Base-by-base conservation (phyloP, 1,140 invertebrate genomes). In the Drosophila rufa region DNA sequence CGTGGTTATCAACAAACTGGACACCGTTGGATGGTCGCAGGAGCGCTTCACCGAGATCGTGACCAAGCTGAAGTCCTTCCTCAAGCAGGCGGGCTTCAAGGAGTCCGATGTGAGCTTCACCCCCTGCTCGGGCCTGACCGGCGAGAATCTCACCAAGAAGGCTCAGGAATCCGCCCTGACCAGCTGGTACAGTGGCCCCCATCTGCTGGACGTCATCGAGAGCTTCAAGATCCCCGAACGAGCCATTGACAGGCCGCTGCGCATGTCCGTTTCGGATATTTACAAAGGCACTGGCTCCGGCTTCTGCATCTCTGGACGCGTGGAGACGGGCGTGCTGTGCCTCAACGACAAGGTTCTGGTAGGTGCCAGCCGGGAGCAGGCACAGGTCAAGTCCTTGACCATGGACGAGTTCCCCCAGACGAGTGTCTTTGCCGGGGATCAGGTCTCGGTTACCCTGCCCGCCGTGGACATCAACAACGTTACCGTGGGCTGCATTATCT, bases 81-180 rank as follows among this genome's bases (percentile, higher is more conserved):
- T 99, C 0, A 98, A 98, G 93, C 97, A 99, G 94, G 97, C 97
- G n/a, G 99, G 98, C 4, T 99, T 97, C 87, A 97, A 96, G 91
- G 98, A 99, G 33, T 93, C 94, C 7, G 97, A 98, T 93, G 95
- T 99, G 0, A 96, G 94, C 2, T 99, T 96, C 94, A 96, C 99
- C 12, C 99, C 99, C 8, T 99, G 98, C 84, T 99, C 98, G 91
- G 99, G 99, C 22, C 93, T 99, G 1, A 97, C 95, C 27, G 99
- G 99, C 45, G 97, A 99, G 93, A 99, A 99, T 94, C 94, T 99
- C 43, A 95, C 96, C 0, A 94, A 95, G 69, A 92, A 95, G 33
- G 94, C 97, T 17, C 95, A 95, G 66, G 95, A 96, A 75, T 92
- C 95, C 25, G 94, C 94, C 48, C 93, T 99, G 1, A 80, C 94